These are phyloP conservation scores for Peromyscus aztecus DNA, from an alignment of 2,797 vertebrate species.

Conservation along the genomic window DNA sequence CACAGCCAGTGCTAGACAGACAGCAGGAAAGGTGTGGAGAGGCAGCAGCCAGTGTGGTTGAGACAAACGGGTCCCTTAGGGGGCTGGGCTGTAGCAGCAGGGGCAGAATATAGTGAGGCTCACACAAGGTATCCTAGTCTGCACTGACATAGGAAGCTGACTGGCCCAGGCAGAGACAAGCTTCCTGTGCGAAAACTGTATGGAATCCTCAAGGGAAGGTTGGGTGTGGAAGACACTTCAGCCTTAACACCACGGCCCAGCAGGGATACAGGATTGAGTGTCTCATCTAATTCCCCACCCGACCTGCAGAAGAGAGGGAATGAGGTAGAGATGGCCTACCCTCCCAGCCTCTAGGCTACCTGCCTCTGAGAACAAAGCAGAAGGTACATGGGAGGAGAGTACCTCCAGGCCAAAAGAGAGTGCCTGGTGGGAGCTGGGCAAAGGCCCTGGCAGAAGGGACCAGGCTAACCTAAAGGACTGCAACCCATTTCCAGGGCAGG, in stretches of 20 bases:
- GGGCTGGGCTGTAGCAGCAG: background rate
- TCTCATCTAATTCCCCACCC: too few species aligned
- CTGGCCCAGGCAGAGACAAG: background rate
- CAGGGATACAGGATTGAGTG: background rate
- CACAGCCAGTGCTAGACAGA: background rate
- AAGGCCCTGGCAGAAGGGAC: background rate
- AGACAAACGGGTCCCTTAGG: background rate
- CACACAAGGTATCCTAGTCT: background rate
- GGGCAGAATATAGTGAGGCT: background rate
- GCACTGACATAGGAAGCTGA: too few species aligned
- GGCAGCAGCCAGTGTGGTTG: background rate
- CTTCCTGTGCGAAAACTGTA: background rate
- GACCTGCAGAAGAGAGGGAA: background rate
- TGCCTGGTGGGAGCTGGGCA: background rate
- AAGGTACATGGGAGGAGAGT: background rate
- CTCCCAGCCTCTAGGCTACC: background rate
- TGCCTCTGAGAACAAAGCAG: background rate
- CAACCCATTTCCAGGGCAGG: background rate
- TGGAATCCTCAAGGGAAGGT: background rate
- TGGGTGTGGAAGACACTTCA: background rate
- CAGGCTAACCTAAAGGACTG: background rate
- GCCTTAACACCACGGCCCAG: background rate
- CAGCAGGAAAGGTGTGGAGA: background rate
- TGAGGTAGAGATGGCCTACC: background rate
- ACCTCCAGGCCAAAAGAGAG: background rate